These are phyloP conservation scores for Oscheius myriophilus DNA, from an alignment of 2,888 invertebrate species.

Conservation along the genomic window DNA sequence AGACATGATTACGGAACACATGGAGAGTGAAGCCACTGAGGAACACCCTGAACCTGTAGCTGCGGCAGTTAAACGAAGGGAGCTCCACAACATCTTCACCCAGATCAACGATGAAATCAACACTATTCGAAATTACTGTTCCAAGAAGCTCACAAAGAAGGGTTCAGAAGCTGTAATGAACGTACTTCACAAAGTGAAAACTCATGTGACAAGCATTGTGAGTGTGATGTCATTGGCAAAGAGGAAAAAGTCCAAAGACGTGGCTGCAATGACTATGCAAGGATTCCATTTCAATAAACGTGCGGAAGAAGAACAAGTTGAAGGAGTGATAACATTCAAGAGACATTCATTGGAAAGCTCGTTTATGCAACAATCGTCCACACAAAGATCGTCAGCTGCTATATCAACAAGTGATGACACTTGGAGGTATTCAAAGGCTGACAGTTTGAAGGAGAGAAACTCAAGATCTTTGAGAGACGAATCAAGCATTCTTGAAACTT, in stretches of 20 bases:
- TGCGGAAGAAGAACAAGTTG: slow-evolving; percentile 7
- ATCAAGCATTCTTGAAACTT: background rate
- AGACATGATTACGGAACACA: slow-evolving; percentile 48
- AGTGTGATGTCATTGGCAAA: slow-evolving; percentile 38
- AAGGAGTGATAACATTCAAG: slow-evolving; percentile 33
- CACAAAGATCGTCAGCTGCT: slow-evolving; percentile 19
- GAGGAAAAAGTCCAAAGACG: slow-evolving; percentile 14
- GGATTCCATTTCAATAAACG: slow-evolving; percentile 6
- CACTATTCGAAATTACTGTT: slow-evolving; percentile 61
- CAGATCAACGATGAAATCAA: slow-evolving; percentile 66
- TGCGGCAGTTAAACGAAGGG: slow-evolving; percentile 34
- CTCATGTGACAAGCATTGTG: slow-evolving; percentile 54
- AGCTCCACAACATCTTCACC: slow-evolving; percentile 61
- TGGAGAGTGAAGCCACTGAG: slow-evolving; percentile 23
- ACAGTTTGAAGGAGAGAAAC: background rate
- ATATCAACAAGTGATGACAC: slow-evolving; percentile 28
- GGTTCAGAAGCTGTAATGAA: slow-evolving; percentile 62
- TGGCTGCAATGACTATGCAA: background rate
- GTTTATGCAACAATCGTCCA: slow-evolving; percentile 8
- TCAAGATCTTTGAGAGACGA: background rate
- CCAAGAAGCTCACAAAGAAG: slow-evolving; percentile 56
- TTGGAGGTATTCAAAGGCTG: slow-evolving; percentile 23
- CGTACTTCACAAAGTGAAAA: slow-evolving; percentile 55
- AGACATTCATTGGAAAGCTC: slow-evolving; percentile 30
- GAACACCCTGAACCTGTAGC: slow-evolving; percentile 31